Evolutionary conservation across 2,797 vertebrate species (phyloP).

Genomic region (Phoebastria nigripes): DNA sequence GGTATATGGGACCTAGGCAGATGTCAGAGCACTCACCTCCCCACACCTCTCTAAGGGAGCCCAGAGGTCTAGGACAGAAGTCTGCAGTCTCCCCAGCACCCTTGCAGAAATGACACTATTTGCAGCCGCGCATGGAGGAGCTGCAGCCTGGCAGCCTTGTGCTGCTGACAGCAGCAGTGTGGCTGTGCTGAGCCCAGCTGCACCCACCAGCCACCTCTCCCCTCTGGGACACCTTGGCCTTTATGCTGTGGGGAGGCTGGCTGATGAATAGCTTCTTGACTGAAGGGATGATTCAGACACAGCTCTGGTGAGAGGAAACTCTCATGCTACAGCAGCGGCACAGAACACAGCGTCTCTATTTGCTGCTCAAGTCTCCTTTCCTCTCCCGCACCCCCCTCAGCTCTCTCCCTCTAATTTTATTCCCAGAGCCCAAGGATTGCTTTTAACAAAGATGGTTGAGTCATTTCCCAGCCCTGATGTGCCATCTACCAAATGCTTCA

Average conservation of each 20-base stretch:
- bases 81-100: neutral
- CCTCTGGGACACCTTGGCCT: neutral
- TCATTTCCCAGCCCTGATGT: conserved; percentile 51
- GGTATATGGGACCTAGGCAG: neutral
- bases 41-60: neutral
- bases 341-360: neutral
- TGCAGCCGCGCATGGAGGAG: fast-evolving
- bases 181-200: neutral
- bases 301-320: neutral
- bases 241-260: neutral
- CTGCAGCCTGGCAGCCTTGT: neutral
- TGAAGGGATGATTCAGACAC: neutral
- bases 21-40: neutral
- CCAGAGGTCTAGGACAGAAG: neutral
- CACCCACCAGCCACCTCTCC: neutral
- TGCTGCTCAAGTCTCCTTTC: neutral
- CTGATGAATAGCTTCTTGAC: neutral
- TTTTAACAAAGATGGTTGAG: conserved; percentile 43
- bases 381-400: neutral
- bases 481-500: conserved; percentile 25
- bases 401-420: conserved; percentile 23
- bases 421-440: neutral
- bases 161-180: neutral
- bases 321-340: neutral
- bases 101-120: neutral